phyloP scores from a whole-genome alignment of 2,797 vertebrate species.

The Selene dorsalis region DNA sequence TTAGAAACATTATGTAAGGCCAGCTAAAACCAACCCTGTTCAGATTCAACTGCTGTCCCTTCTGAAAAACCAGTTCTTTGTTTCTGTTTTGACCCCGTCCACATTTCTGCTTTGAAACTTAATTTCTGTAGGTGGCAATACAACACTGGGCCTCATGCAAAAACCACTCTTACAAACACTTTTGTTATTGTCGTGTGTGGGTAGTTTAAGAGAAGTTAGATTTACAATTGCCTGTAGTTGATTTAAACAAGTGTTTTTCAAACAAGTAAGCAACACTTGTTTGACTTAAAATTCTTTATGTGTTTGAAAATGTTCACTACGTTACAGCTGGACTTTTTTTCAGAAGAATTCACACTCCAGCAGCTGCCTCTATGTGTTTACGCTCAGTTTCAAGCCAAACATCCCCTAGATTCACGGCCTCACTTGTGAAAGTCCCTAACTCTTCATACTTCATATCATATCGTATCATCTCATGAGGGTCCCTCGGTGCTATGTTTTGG shows the following conservation, averaged over 20 bases:
- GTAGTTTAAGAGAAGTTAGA: not conserved
- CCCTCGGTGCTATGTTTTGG: not conserved
- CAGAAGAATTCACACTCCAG: not conserved
- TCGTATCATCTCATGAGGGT: not conserved
- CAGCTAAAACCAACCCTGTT: conserved; percentile 82
- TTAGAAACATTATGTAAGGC: conserved; percentile 88
- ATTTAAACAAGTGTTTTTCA: not conserved
- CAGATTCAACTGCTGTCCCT: conserved; percentile 63
- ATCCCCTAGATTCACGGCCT: not conserved
- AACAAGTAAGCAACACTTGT: not conserved
- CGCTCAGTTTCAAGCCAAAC: conserved; percentile 8
- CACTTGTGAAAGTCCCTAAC: not conserved
- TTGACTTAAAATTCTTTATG: not conserved
- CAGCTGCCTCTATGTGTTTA: conserved; percentile 26
- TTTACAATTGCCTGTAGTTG: not conserved
- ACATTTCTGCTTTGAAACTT: conserved; percentile 44
- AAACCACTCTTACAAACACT: not conserved
- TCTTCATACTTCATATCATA: conserved; percentile 6
- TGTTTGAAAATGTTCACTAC: not conserved
- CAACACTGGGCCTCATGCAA: conserved; percentile 30
- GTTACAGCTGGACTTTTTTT: not conserved
- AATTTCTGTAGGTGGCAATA: not conserved
- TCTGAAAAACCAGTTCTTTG: conserved; percentile 60
- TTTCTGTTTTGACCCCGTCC: conserved; percentile 70
- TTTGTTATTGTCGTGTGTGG: not conserved